Conservation (phyloP, 64 coral and sea anemone species). For the Dendronephthya gigantea region DNA sequence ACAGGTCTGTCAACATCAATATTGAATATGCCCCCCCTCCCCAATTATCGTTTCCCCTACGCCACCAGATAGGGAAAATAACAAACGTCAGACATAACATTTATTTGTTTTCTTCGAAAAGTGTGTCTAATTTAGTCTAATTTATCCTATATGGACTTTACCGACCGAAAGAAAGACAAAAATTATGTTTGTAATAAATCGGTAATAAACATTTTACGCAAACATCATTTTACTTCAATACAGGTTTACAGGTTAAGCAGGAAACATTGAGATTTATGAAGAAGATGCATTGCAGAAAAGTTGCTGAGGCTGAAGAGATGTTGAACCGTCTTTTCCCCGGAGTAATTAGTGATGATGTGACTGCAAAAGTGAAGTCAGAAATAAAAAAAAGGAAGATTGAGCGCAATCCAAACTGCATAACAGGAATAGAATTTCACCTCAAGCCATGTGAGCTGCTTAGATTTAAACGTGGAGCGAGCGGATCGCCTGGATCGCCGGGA, state of each 20-base stretch:
- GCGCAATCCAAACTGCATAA: not conserved
- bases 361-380: not conserved
- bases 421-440: not conserved
- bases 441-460: not conserved
- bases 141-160: no score
- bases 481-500: not conserved
- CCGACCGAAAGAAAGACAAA: no score
- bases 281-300: not conserved
- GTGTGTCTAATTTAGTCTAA: no score
- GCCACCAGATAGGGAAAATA: no score
- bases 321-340: not conserved
- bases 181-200: no score
- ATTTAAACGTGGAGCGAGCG: not conserved
- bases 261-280: not conserved
- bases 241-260: not conserved
- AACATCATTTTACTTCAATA: not conserved
- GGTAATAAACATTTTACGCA: not conserved
- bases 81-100: no score
- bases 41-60: no score
- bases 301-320: not conserved
- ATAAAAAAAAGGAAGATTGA: not conserved
- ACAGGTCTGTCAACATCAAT: no score
- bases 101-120: no score
- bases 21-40: no score
- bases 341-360: not conserved